A percentile compares a stretch with the other conserved stretches of the same genome.
These are phyloP conservation scores for Gymnarchus niloticus DNA, from an alignment of 2,113 vertebrate species.

Conservation along the genomic window DNA sequence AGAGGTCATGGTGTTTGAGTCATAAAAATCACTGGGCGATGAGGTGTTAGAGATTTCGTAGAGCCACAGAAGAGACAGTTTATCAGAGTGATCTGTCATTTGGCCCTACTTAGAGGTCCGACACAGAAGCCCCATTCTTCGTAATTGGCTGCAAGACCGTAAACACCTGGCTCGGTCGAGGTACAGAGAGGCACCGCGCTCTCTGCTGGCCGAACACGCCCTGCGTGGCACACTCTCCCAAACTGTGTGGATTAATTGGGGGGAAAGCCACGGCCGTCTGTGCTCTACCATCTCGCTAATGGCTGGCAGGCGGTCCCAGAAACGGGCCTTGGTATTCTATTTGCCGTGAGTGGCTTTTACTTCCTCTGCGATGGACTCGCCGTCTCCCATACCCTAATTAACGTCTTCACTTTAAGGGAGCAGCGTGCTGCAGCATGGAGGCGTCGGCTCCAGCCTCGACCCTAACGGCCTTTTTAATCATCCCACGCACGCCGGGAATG, in stretches of 20 bases:
- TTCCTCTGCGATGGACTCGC: conserved; percentile 15
- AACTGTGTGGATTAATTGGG: background rate
- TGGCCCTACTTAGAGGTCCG: background rate
- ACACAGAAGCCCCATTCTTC: background rate
- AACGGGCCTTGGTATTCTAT: background rate
- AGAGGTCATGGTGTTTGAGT: background rate
- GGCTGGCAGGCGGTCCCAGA: too few species aligned
- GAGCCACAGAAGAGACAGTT: too few species aligned
- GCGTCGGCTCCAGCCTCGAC: background rate
- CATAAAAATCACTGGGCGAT: background rate
- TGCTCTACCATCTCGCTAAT: conserved; percentile 4
- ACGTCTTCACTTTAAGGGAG: conserved; percentile 21
- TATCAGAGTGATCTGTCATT: background rate
- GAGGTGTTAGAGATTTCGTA: background rate
- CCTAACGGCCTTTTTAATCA: conserved; percentile 29
- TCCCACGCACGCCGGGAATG: background rate
- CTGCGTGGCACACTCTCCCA: background rate
- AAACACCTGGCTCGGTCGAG: background rate
- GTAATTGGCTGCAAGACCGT: background rate
- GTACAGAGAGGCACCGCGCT: too few species aligned
- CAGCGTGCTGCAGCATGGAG: conserved; percentile 3
- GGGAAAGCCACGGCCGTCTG: background rate
- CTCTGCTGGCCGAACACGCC: background rate
- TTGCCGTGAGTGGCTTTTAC: background rate
- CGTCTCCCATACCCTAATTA: conserved; percentile 28